Evolutionary conservation across 2,888 invertebrate genomes (phyloP), one percentile per base, ranked within the genome.

Genomic region (Arctia plantaginis): DNA sequence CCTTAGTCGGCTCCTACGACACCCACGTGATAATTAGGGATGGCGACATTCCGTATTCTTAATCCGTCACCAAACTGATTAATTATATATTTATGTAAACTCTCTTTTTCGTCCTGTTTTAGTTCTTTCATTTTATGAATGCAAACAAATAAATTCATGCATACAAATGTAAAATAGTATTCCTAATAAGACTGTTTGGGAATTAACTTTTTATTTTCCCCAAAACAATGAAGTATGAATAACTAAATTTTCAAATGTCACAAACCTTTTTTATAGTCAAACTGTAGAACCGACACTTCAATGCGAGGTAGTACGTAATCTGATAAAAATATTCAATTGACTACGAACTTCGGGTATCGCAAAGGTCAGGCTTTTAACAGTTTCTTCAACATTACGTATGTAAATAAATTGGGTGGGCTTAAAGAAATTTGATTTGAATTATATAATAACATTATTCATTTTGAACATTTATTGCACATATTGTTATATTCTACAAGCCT

Each of bases 381-480:
- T 68, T 68, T 30, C 27, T 68, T 51, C 30, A 20, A 68, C 67
- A 30, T 68, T 68, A 51, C 47, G 44, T 67, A 47, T 44, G 47
- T 51, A 68, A 47, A 68, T 68, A 68, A 68, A 68, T 68, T 41
- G 67, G 20, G 44, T 3, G 30, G 13, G 27, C 23, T 44, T 2
- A 67, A 41, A 66, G 41, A 44, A 67, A 67, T 67, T 44, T 67
- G 27, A 27, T 44, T 67, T 30, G 27, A 68, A 68, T 47, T 33
- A 18, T 39, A 13, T 30, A 64, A 18, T 20, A 51, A 18, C 7
- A 51, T 12, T 10, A 18, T 51, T 20, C 23, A 7, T 51, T n/a
- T 8, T 59, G 4, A 59, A 59, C 10, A 59, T n/a, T 6, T 10
- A 23, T 59, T 1, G 1, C 23, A 8, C n/a, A n/a, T 59, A n/a